Evolutionary conservation across 37 sponge, comb jelly and placozoan genomes (phyloP).

Genomic region (Beroe ovata): DNA sequence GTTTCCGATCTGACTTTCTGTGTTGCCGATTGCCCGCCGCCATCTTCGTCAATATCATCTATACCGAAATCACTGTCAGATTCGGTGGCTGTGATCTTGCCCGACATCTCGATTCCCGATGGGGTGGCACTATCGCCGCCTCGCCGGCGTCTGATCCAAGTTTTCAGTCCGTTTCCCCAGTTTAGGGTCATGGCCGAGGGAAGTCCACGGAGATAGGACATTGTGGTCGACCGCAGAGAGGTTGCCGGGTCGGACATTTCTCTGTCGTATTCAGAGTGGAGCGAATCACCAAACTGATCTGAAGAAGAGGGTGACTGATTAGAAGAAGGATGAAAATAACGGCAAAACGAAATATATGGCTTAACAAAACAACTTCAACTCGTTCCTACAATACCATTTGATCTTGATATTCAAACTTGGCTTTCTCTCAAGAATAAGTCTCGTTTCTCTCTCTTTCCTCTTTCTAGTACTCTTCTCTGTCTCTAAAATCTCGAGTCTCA

Average conservation of each 20-base stretch:
- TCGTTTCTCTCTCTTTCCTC: conserved; percentile 18
- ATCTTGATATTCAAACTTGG: conserved; percentile 26
- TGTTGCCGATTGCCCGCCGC: not conserved
- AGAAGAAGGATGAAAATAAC: not conserved
- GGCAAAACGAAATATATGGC: not conserved
- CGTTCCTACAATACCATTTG: not conserved
- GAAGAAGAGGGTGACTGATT: not conserved
- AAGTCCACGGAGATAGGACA: conserved; percentile 44
- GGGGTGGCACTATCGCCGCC: not conserved
- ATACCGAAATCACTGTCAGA: conserved; percentile 67
- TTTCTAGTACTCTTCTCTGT: not conserved
- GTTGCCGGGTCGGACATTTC: not conserved
- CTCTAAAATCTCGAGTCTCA: conserved; percentile 6
- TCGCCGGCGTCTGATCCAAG: not conserved
- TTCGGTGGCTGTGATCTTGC: conserved; percentile 11
- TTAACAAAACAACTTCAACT: too few relatives aligned
- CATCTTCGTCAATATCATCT: conserved; percentile 50
- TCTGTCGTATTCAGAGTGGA: not conserved
- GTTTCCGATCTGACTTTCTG: not conserved
- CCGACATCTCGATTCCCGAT: not conserved
- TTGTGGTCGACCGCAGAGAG: conserved; percentile 1
- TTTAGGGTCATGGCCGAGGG: conserved; percentile 23
- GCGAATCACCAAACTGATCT: not conserved
- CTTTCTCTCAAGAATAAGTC: conserved; percentile 27
- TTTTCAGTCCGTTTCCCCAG: not conserved